Conservation (phyloP, 2,797 vertebrate genomes). For the Spinus olivaceus region DNA sequence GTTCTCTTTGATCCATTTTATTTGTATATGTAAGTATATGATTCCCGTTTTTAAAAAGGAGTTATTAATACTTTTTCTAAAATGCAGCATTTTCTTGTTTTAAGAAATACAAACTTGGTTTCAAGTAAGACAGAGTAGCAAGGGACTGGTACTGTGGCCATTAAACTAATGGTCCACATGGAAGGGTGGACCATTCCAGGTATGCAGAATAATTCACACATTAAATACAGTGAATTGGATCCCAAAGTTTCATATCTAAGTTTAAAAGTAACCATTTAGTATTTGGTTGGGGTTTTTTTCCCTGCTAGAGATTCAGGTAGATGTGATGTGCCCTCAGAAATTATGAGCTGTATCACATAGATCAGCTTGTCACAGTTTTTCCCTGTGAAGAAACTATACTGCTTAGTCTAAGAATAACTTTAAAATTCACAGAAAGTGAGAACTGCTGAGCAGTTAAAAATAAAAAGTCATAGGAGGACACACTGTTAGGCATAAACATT, state of each 20-base stretch:
- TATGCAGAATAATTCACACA: not conserved
- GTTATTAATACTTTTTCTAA: not conserved
- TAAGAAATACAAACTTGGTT: not conserved
- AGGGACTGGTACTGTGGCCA: not conserved
- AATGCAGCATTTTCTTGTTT: not conserved
- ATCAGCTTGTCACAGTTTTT: conserved; percentile 37
- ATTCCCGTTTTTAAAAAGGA: not conserved
- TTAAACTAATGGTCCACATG: conserved; percentile 6
- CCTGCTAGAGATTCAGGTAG: conserved; percentile 3
- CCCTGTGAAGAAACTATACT: conserved; percentile 20
- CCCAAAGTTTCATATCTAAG: not conserved
- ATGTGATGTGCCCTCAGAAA: conserved; percentile 1
- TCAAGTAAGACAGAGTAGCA: not conserved
- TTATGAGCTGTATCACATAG: conserved; percentile 10
- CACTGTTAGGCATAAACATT: conserved; percentile 25
- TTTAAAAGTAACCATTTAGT: not conserved
- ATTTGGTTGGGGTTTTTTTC: not conserved
- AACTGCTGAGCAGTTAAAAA: conserved; percentile 53
- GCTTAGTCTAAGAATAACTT: conserved; percentile 59
- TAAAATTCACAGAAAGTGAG: conserved; percentile 60
- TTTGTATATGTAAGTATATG: not conserved
- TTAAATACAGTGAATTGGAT: not conserved
- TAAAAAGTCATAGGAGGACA: conserved; percentile 49
- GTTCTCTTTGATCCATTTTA: not conserved
- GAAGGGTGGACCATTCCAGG: not conserved